Evolutionary conservation across 2,888 invertebrate species (phyloP), one percentile per base, ranked within the genome.

Genomic region (Clepsis dumicolana): DNA sequence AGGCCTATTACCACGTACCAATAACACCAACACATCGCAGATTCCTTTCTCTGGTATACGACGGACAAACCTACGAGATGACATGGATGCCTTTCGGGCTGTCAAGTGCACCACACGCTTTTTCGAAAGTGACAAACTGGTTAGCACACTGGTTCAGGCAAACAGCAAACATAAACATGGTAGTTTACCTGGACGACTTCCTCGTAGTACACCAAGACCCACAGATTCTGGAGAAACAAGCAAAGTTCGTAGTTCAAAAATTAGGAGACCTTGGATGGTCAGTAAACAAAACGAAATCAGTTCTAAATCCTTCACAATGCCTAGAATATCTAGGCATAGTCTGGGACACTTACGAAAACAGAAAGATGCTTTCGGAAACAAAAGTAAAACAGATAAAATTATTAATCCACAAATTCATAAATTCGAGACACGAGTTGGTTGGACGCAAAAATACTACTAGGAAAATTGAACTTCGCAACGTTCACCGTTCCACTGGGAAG

Each of bases 311-410:
- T 12, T 2, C 38, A n/a, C 38, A 38, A n/a, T 38, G 38, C 41
- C 41, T 16, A 41, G 41, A 69, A 35, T 73, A 70, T 21, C 62
- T 73, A 0, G 74, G 72, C 0, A 52, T 73, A 16, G 18, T 38
- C 0, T 73, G 74, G 74, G 52, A 73, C 35, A 72, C 75, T 12
- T 1, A 29, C 10, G 16, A 21, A 14, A 73, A 73, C 25, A 1
- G 0, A 24, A 72, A 70, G 16, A 1, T 0, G 1, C 25, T 71
- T 27, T 27, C 27, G 5, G 27, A 27, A 2, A 27, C 27, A 27
- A 27, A 27, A 27, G 14, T 44, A 10, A 27, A 41, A 0, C 29
- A 64, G 10, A 14, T 68, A 52, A 48, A 41, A 27, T 12, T 4
- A 25, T 10, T 10, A 1, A 10, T 38, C 8, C n/a, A 24, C 1